These are phyloP conservation scores for Platynereis dumerilii DNA, from an alignment of 2,888 invertebrate species.

Conservation along the genomic window DNA sequence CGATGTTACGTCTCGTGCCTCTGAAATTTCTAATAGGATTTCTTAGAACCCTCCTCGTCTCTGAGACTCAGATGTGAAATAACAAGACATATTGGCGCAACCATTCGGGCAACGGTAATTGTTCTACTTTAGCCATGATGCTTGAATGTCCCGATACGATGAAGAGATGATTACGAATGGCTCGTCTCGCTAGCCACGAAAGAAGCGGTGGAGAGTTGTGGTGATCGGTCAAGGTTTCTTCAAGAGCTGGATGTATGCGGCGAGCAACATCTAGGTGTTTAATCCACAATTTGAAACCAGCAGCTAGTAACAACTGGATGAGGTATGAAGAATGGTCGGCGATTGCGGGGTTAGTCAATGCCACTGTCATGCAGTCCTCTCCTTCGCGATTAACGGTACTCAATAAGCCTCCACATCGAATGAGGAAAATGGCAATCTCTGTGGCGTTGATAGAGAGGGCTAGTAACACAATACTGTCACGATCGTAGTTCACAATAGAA, in stretches of 20 bases:
- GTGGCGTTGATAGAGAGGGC: not conserved
- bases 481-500: not conserved
- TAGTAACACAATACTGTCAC: not conserved
- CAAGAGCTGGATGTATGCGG: not conserved
- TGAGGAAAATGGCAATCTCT: not conserved
- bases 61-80: not conserved
- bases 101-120: slow-evolving; percentile 1
- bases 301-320: not conserved
- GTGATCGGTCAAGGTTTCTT: not conserved
- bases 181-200: not conserved
- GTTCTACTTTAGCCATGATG: not conserved
- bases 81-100: not conserved
- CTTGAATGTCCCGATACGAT: not conserved
- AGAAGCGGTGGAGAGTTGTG: too few species aligned
- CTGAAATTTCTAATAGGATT: too few species aligned
- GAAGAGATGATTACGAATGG: not conserved
- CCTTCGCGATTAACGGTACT: not conserved
- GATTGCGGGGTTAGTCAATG: not conserved
- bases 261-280: not conserved
- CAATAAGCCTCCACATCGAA: not conserved
- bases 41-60: too few species aligned
- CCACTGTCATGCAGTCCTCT: not conserved
- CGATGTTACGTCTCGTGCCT: too few species aligned
- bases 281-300: not conserved
- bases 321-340: not conserved